These are phyloP conservation scores for Parelbella ahira DNA, from an alignment of 2,888 invertebrate genomes.

Conservation along the genomic window DNA sequence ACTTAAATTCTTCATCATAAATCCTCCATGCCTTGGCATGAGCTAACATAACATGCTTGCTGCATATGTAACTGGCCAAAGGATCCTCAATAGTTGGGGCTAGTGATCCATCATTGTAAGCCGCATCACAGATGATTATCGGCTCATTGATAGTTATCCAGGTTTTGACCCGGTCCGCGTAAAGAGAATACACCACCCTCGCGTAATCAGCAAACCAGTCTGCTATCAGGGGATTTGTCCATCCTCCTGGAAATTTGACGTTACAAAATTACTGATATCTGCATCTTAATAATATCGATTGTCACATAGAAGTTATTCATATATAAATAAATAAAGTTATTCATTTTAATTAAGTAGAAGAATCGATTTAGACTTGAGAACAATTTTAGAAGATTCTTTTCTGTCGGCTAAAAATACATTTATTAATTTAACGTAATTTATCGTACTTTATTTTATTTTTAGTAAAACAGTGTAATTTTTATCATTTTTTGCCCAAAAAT, in stretches of 20 bases:
- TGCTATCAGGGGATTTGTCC: constrained; percentile 80
- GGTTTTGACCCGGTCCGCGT: constrained; percentile 79
- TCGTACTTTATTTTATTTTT: too few species aligned
- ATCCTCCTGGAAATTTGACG: constrained; percentile 65
- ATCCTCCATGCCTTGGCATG: constrained; percentile 82
- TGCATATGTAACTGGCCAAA: constrained; percentile 54
- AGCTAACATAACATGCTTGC: constrained; percentile 82
- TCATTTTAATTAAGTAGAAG: too few species aligned
- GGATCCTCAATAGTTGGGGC: constrained; percentile 38
- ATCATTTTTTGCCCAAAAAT: too few species aligned
- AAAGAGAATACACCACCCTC: constrained; percentile 70
- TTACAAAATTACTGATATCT: too few species aligned
- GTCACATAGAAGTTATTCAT: too few species aligned
- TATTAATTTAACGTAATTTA: too few species aligned
- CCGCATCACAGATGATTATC: constrained; percentile 46
- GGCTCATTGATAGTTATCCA: constrained; percentile 89
- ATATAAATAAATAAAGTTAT: too few species aligned
- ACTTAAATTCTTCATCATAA: constrained; percentile 77
- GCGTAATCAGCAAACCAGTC: constrained; percentile 82
- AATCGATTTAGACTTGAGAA: too few species aligned
- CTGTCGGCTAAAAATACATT: too few species aligned
- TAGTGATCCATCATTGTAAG: constrained; percentile 58
- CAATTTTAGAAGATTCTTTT: too few species aligned
- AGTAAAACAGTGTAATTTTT: too few species aligned
- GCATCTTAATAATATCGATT: too few species aligned